A percentile compares a stretch with the other conserved stretches of the same genome.
Conservation (phyloP, 2,113 vertebrate species). For the Cynocephalus volans region DNA sequence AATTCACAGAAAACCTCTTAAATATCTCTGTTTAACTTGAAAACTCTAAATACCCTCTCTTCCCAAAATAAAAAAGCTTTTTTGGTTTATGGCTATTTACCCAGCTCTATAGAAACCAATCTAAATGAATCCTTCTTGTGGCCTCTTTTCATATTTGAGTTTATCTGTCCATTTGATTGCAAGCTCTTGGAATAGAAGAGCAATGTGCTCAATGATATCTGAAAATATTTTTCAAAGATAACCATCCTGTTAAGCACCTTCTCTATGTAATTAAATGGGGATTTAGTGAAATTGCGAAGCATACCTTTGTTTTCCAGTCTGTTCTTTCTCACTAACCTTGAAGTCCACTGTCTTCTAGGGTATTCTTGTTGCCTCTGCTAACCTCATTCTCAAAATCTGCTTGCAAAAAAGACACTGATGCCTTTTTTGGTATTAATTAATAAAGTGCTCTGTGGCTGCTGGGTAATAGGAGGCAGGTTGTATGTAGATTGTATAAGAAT, state of each 20-base stretch:
- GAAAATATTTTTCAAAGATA: slow-evolving; percentile 48
- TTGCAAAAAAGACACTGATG: background rate
- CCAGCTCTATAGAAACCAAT: background rate
- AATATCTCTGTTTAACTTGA: background rate
- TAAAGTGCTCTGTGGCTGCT: background rate
- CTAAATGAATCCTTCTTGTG: background rate
- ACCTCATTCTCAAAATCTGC: slow-evolving; percentile 2
- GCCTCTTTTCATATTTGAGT: background rate
- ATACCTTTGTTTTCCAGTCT: background rate
- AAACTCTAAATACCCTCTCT: background rate
- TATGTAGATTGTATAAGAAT: background rate
- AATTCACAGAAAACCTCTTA: background rate
- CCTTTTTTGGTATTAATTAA: background rate
- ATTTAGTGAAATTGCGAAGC: background rate
- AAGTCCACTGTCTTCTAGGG: background rate
- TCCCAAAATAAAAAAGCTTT: background rate
- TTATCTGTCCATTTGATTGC: background rate
- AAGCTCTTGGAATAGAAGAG: background rate
- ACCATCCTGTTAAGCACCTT: background rate
- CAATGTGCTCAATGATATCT: background rate
- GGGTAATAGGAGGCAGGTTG: background rate
- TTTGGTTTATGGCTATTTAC: background rate
- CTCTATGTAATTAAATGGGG: background rate
- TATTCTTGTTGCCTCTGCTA: background rate
- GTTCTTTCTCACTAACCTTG: slow-evolving; percentile 2